phyloP scores from a whole-genome alignment of 2,113 vertebrate species.

The Epinephelus moara region DNA sequence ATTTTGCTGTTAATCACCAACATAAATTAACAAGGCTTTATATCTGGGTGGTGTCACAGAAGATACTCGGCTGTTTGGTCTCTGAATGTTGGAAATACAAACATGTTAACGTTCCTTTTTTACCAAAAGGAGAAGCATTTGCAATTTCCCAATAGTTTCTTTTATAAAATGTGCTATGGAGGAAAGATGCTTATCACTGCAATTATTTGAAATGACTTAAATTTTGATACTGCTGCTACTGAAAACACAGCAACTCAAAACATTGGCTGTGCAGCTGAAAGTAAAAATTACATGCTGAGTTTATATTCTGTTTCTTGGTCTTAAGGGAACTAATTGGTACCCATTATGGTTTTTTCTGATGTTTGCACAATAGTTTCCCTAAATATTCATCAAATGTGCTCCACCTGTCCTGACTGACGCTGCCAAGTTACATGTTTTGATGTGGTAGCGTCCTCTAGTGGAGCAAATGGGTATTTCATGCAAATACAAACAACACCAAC shows the following conservation, averaged over 20 bases:
- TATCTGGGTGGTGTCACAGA: background rate
- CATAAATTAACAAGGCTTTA: background rate
- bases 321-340: background rate
- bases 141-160: background rate
- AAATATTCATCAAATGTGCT: slow-evolving; percentile 23
- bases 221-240: background rate
- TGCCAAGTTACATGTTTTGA: background rate
- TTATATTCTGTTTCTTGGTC: background rate
- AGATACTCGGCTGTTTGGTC: background rate
- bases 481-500: background rate
- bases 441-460: slow-evolving; percentile 56
- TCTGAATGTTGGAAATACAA: background rate
- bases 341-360: background rate
- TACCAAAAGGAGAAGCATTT: background rate
- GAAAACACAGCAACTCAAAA: background rate
- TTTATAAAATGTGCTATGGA: background rate
- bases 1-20: background rate
- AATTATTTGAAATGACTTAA: background rate
- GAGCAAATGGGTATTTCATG: background rate
- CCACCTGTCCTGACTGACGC: slow-evolving; percentile 17
- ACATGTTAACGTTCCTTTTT: background rate
- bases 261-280: background rate
- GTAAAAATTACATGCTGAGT: background rate
- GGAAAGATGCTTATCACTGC: background rate
- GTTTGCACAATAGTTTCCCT: slow-evolving; percentile 18